Base-by-base conservation (phyloP, 1,140 invertebrate species). In the Drosophila pseudoananassae region DNA sequence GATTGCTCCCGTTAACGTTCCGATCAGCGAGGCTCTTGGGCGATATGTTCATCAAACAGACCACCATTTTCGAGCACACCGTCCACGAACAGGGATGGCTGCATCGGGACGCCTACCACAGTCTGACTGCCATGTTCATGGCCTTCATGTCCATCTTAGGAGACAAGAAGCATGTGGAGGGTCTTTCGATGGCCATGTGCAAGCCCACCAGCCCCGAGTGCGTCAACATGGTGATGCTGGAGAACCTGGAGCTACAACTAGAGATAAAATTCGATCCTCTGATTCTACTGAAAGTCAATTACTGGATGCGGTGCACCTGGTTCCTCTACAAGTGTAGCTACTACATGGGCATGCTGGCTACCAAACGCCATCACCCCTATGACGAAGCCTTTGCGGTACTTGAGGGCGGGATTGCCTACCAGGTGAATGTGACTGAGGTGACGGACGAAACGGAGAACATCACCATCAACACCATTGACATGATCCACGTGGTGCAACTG, bases 271-370 rank as follows among this genome's bases (percentile, higher is more conserved):
- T 76, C n/a, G 55, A 76, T 55, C 29, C 43, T 1, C 2, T 56
- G 7, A 33, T 66, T 2, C 10, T 54, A 12, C 1, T 14, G 27
- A 4, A 31, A 2, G 15, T 76, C 1, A 76, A 76, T 27, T 27
- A 49, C 17, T 76, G 72, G 73, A 33, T 68, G 8, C 27, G 45
- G 10, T 20, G 17, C 17, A 46, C 54, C 0, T 76, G 63, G 73
- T 40, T 17, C 33, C 31, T 76, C 8, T 76, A 76, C n/a, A 40
- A 29, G 10, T 68, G 61, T 14, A 4, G 68, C 4, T 69, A 29
- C 27, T 68, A 40, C 1, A 40, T 76, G 8, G 73, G 72, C 10
- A 6, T 60, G 1, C 1, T 76, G 17, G 72, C 61, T 20, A 68
- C 50, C 12, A 12, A 12, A 0, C 45, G 63, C 1, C 31, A 68